Percentiles rank a stretch among this genome's conserved stretches.
These are phyloP conservation scores for Ophion costatus DNA, from an alignment of 2,888 invertebrate species.

Conservation along the genomic window DNA sequence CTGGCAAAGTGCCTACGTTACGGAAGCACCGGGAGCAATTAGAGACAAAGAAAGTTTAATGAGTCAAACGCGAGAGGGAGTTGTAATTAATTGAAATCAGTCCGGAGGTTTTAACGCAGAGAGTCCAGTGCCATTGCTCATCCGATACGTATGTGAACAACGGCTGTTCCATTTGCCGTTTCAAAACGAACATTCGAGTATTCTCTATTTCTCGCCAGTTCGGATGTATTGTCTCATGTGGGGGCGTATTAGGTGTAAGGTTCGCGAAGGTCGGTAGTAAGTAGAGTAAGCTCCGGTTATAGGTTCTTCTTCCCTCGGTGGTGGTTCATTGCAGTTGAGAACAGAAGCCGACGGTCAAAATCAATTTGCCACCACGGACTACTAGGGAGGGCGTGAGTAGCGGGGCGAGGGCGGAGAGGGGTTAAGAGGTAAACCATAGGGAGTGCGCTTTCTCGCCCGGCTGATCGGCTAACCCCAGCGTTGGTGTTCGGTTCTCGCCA, in stretches of 20 bases:
- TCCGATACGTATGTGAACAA: slow-evolving; percentile 3
- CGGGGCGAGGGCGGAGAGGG: slow-evolving; percentile 41
- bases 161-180: slow-evolving; percentile 42
- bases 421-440: slow-evolving; percentile 44
- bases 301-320: slow-evolving; percentile 32
- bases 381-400: slow-evolving; percentile 42
- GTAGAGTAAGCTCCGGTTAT: slow-evolving; percentile 32
- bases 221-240: too few species aligned
- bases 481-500: slow-evolving; percentile 66
- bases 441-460: slow-evolving; percentile 64
- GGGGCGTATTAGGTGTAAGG: slow-evolving; percentile 20
- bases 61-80: slow-evolving; percentile 20
- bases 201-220: slow-evolving; percentile 24
- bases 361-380: slow-evolving; percentile 65
- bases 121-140: not conserved
- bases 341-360: slow-evolving; percentile 65
- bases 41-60: slow-evolving; percentile 63
- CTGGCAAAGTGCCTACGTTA: slow-evolving; percentile 38
- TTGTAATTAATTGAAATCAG: slow-evolving; percentile 57
- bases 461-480: slow-evolving; percentile 68
- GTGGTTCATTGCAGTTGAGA: slow-evolving; percentile 53
- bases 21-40: slow-evolving; percentile 31
- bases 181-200: slow-evolving; percentile 34
- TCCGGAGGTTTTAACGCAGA: slow-evolving; percentile 1
- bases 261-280: slow-evolving; percentile 17